phyloP scores from a whole-genome alignment of 2,113 vertebrate genomes.

The Silurus meridionalis region DNA sequence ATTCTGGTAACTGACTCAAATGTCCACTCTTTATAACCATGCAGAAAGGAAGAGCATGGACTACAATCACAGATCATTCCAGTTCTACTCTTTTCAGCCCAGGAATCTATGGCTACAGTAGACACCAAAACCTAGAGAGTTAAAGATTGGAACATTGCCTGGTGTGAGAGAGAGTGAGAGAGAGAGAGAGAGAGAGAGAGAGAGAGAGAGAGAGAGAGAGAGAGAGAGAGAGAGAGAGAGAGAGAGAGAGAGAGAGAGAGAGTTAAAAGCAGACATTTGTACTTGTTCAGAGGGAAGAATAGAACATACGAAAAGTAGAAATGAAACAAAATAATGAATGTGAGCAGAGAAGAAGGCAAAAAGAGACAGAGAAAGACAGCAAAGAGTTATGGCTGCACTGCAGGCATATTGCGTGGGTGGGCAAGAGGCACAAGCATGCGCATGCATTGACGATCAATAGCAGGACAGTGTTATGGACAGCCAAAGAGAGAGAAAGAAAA shows the following conservation, averaged over 20 bases:
- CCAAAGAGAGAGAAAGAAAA: slow-evolving; percentile 1
- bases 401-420: slow-evolving; percentile 44
- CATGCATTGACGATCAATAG: slow-evolving; percentile 44
- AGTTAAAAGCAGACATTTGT: not conserved
- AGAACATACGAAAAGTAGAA: not conserved
- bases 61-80: not conserved
- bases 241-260: too few species aligned
- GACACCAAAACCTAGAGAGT: not conserved
- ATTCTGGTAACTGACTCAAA: not conserved
- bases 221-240: not conserved
- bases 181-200: not conserved
- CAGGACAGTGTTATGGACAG: slow-evolving; percentile 15
- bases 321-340: slow-evolving; percentile 19
- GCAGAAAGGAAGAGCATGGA: not conserved
- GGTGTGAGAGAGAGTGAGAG: not conserved
- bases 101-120: not conserved
- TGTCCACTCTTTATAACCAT: not conserved
- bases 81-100: not conserved
- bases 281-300: not conserved
- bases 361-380: slow-evolving; percentile 24
- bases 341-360: slow-evolving; percentile 18
- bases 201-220: not conserved
- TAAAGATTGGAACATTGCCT: not conserved
- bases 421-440: slow-evolving; percentile 37
- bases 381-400: slow-evolving; percentile 30